Conservation (phyloP, 2,797 vertebrate species). For the Chrosomus eos region DNA sequence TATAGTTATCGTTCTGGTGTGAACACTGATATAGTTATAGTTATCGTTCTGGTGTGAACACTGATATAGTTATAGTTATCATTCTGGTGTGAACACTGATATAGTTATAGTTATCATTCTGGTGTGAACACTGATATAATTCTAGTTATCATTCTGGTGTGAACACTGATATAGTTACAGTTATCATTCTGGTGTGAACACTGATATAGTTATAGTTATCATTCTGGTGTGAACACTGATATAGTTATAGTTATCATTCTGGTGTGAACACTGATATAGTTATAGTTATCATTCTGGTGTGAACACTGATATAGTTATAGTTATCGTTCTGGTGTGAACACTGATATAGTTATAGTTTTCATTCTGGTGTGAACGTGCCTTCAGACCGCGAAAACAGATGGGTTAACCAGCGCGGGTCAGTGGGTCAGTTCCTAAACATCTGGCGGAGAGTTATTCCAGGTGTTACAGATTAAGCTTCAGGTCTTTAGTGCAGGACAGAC, state of each 20-base stretch:
- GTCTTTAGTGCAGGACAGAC: constrained; percentile 45
- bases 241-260: too few species aligned
- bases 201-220: neutral
- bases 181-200: neutral
- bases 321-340: neutral
- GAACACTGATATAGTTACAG: too few species aligned
- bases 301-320: too few species aligned
- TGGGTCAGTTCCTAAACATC: constrained; percentile 82
- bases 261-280: neutral
- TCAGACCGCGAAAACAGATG: constrained; percentile 64
- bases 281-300: neutral
- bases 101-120: too few species aligned
- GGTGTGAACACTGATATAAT: neutral
- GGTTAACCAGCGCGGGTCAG: constrained; percentile 81
- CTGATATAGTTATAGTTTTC: neutral
- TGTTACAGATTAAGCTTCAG: constrained; percentile 49
- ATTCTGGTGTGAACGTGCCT: neutral
- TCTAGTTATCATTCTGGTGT: neutral
- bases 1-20: neutral
- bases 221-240: too few species aligned
- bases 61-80: neutral
- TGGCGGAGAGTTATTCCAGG: constrained; percentile 54
- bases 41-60: neutral
- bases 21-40: too few species aligned
- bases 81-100: too few species aligned